Conservation (phyloP, 2,113 vertebrate species). For the Oryzias celebensis region DNA sequence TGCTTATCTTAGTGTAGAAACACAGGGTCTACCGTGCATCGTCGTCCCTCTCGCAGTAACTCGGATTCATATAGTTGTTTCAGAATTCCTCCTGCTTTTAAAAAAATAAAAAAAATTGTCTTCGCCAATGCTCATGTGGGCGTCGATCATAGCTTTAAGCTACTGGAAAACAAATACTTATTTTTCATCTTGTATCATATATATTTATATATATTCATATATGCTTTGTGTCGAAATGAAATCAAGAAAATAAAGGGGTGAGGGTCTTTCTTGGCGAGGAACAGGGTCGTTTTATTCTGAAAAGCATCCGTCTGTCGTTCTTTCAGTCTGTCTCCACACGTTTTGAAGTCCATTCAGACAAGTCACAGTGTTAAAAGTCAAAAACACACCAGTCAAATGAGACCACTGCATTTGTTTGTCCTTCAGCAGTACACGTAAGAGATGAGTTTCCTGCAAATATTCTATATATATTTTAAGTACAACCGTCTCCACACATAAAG, state of each 20-base stretch:
- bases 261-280: slow-evolving; percentile 52
- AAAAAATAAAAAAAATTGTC: too few species aligned
- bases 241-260: slow-evolving; percentile 55
- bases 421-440: slow-evolving; percentile 64
- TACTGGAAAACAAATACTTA: slow-evolving; percentile 59
- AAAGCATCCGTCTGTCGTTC: slow-evolving; percentile 58
- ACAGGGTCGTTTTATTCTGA: slow-evolving; percentile 59
- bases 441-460: slow-evolving; percentile 69
- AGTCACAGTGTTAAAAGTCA: slow-evolving; percentile 56
- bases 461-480: slow-evolving; percentile 73
- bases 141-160: slow-evolving; percentile 65
- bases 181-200: slow-evolving; percentile 61
- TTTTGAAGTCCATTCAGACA: slow-evolving; percentile 49
- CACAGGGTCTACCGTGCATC: slow-evolving; percentile 69
- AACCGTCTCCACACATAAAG: slow-evolving; percentile 65
- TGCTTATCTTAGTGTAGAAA: slow-evolving; percentile 74
- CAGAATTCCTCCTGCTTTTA: slow-evolving; percentile 55
- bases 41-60: slow-evolving; percentile 71
- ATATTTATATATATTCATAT: slow-evolving; percentile 59
- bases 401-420: slow-evolving; percentile 57
- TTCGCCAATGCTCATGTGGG: slow-evolving; percentile 60
- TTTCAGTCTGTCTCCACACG: slow-evolving; percentile 55
- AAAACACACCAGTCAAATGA: slow-evolving; percentile 43
- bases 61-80: slow-evolving; percentile 69
- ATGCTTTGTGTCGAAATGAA: slow-evolving; percentile 61